Base-by-base conservation (phyloP, 2,888 invertebrate genomes). In the Cremastinae sp. region DNA sequence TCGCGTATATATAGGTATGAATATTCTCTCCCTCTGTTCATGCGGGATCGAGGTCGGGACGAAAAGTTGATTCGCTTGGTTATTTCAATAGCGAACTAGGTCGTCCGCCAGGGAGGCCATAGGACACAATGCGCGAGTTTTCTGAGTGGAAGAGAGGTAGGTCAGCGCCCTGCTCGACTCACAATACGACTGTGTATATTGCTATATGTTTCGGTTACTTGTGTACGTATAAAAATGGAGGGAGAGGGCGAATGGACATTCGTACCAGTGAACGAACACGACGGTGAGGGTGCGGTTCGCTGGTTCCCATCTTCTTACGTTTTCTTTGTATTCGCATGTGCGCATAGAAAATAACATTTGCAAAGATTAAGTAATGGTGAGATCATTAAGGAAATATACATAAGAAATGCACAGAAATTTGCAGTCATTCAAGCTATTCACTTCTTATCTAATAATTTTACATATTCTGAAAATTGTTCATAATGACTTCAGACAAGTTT, bases 11-110 rank as follows among this genome's bases (percentile, higher is more conserved):
- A 61, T 34, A 47, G 45, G 20, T 14, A 16, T 9, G 51, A 16
- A 18, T 5, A 16, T 16, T 16, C 20, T 59, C 22, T 53, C 41
- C 22, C n/a, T 56, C 56, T 22, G 14, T 36, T 8, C 14, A 16
- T 41, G 20, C 49, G 43, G 41, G 43, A 56, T 14, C 54, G 65
- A 62, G 59, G 68, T 45, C 28, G n/a, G 68, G 65, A 65, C 56
- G 69, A 58, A 59, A 78, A 79, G 74, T 76, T 79, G 62, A 64
- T 74, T 51, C 69, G 43, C 64, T 34, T 66, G 74, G 76, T 76
- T 72, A 75, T 78, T 78, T 76, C 41, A 68, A 69, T 62, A 76
- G 65, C 74, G 64, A 79, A 79, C 74, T 79, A 72, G 79, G 78
- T 78, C 79, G 65, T 68, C 54, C 45, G 34, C 54, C 54, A 49